A percentile compares a stretch with the other conserved stretches of the same genome.
phyloP scores from a whole-genome alignment of 2,888 invertebrate genomes.

The Linyphia triangularis region DNA sequence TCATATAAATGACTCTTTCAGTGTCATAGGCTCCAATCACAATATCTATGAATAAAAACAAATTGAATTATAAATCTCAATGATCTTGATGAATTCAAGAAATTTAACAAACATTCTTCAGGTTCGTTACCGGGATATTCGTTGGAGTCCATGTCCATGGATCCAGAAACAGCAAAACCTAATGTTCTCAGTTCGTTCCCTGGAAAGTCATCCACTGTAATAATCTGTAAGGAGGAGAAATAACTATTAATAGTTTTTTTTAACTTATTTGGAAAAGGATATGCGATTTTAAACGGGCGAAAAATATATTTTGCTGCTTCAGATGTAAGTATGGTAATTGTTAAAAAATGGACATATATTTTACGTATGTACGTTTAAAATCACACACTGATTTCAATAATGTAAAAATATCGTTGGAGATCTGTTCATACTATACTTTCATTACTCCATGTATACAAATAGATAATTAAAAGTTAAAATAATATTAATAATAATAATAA shows the following conservation, averaged over 20 bases:
- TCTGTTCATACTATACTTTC: too few species aligned
- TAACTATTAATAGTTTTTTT: too few species aligned
- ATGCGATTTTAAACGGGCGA: too few species aligned
- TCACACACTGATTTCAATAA: too few species aligned
- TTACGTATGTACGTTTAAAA: too few species aligned
- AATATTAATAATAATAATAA: too few species aligned
- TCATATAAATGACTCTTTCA: conserved; percentile 89
- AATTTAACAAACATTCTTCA: not conserved
- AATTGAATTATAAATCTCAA: not conserved
- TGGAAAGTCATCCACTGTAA: conserved; percentile 80
- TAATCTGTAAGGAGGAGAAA: conserved; percentile 79
- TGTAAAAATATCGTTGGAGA: too few species aligned
- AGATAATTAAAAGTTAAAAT: too few species aligned
- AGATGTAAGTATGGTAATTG: not conserved
- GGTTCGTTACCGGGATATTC: conserved; percentile 85
- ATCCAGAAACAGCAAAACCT: conserved; percentile 96
- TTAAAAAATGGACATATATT: too few species aligned
- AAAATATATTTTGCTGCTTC: not conserved
- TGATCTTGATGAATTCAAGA: not conserved
- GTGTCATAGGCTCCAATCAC: conserved; percentile 95
- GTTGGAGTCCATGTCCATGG: conserved; percentile 94
- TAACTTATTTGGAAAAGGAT: too few species aligned
- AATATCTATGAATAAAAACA: conserved; percentile 83
- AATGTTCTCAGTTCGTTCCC: conserved; percentile 86
- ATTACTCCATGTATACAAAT: too few species aligned